Evolutionary conservation across 2,113 vertebrate genomes (phyloP).

Genomic region (Dascyllus trimaculatus): DNA sequence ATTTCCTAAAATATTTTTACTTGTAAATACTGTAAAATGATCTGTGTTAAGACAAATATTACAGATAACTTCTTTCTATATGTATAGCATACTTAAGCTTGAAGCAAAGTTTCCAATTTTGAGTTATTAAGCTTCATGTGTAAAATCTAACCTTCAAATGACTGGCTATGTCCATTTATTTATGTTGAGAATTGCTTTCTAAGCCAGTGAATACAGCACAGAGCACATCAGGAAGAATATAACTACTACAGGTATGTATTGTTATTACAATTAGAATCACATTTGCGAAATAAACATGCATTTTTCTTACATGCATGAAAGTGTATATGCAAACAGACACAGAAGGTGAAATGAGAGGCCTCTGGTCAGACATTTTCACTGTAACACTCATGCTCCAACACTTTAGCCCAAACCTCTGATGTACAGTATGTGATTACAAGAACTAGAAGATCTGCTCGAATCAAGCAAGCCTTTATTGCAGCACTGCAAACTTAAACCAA

Average conservation of each 20-base stretch:
- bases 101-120: not conserved
- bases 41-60: not conserved
- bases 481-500: conserved; percentile 45
- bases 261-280: conserved; percentile 10
- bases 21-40: not conserved
- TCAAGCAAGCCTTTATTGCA: conserved; percentile 62
- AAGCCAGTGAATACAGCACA: not conserved
- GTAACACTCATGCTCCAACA: conserved; percentile 39
- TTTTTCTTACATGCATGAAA: conserved; percentile 14
- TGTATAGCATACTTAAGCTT: not conserved
- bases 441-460: conserved; percentile 57
- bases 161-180: not conserved
- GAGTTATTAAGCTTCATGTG: not conserved
- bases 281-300: conserved; percentile 9
- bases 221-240: not conserved
- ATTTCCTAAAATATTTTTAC: not conserved
- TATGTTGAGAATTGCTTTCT: not conserved
- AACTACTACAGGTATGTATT: conserved; percentile 1
- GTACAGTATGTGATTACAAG: conserved; percentile 62
- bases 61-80: not conserved
- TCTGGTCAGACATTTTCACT: conserved; percentile 51
- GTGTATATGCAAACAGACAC: conserved; percentile 23
- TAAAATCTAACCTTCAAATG: conserved; percentile 12
- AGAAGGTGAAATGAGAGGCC: conserved; percentile 29
- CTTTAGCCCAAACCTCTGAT: conserved; percentile 40